A percentile compares a stretch with the other conserved stretches of the same genome.
These are phyloP conservation scores for Pemphigus obesinymphae DNA, from an alignment of 1,140 invertebrate genomes.

Conservation along the genomic window DNA sequence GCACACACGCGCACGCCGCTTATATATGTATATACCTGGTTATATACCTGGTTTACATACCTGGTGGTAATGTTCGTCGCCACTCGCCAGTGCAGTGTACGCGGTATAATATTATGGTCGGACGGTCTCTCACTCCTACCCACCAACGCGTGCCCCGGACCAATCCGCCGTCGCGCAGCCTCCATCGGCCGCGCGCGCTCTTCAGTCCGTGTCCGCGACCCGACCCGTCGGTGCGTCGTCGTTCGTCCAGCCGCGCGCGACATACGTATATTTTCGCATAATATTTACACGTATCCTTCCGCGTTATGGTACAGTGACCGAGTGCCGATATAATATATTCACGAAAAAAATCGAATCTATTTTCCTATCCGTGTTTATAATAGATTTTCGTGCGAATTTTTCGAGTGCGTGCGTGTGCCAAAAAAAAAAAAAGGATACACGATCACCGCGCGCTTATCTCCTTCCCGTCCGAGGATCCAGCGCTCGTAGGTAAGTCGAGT, in stretches of 20 bases:
- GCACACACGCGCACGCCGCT: not conserved
- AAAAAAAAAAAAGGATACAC: no score
- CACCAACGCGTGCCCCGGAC: constrained; percentile 28
- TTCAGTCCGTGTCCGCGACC: constrained; percentile 37
- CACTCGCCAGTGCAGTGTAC: constrained; percentile 8
- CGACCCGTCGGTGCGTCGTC: constrained; percentile 30
- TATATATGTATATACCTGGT: not conserved
- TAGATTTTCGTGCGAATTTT: no score
- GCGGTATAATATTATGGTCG: constrained; percentile 14
- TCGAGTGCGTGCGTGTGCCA: no score
- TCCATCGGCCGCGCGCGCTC: not conserved
- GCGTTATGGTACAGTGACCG: no score
- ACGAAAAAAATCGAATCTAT: no score
- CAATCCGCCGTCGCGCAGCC: constrained; percentile 18
- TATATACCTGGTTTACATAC: constrained; percentile 23
- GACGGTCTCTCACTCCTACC: constrained; percentile 24
- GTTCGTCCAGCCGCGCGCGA: not conserved
- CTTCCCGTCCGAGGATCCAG: no score
- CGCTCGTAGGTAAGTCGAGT: no score
- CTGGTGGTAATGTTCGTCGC: constrained; percentile 37
- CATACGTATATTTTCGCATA: no score
- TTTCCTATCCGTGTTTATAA: no score
- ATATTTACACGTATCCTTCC: no score
- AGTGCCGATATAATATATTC: no score
- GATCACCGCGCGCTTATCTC: no score